Evolutionary conservation across 2,113 vertebrate species (phyloP), one percentile per base, ranked within the genome.

Genomic region (Hyla sarda): DNA sequence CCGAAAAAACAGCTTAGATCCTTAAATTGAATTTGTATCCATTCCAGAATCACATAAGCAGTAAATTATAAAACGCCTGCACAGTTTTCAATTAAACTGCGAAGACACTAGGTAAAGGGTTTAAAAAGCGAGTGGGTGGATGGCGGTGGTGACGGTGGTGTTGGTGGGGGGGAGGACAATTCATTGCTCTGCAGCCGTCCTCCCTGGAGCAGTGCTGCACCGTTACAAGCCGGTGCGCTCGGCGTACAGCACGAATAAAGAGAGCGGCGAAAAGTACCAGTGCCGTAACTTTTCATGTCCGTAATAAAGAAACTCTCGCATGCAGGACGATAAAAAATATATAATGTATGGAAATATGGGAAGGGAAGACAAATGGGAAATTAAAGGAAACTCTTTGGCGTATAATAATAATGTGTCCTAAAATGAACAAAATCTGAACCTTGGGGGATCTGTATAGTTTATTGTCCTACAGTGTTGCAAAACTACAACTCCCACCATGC

Each of bases 1-100:
- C 90, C 89, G 83, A 91, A 91, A 91, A 91, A 87, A 90, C 90
- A 90, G 92, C 90, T 80, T 93, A 91, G 90, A 93, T 92, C 90
- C 89, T 87, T 91, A 88, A 90, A 90, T 91, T 90, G 87, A 83
- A 78, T 89, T 89, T 73, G 88, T 91, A 88, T 85, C 89, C 89
- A 86, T 88, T 90, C 88, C 82, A 86, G 77, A 82, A 85, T 90
- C 81, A 87, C 7, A 0, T 87, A 91, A 92, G 84, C 76, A 80
- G 69, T 90, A 89, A 93, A 91, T 92, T 91, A 90, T 92, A 92
- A 91, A 93, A 90, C 91, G 90, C 74, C 82, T 81, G 84, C 76
- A 25, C 77, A 6, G 84, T 81, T 86, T 86, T 86, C 84, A 86
- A 86, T 86, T 86, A 86, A 86, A 81, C 76, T 60, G 71, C 48